Conservation (phyloP, 2,888 invertebrate species). For the Teleiodes luculella region DNA sequence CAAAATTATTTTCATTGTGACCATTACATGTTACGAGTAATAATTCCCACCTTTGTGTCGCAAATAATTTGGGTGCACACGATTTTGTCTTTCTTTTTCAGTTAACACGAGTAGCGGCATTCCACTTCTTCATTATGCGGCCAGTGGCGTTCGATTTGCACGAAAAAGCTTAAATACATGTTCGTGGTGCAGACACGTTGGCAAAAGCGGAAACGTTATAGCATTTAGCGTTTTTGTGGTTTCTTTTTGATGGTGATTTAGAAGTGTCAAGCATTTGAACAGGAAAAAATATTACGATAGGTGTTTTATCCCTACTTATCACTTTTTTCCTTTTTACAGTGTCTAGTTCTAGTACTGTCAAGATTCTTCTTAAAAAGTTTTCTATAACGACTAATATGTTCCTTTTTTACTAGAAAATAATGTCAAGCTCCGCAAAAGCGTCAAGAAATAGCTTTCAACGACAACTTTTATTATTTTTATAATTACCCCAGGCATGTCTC, state of each 20-base stretch:
- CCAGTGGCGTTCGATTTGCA: slow-evolving; percentile 17
- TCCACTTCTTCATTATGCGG: slow-evolving; percentile 46
- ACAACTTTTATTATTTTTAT: too few species aligned
- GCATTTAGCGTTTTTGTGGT: not conserved
- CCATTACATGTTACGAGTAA: slow-evolving; percentile 31
- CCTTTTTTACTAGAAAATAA: too few species aligned
- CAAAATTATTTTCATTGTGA: slow-evolving; percentile 18
- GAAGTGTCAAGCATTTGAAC: too few species aligned
- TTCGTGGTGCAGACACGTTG: not conserved
- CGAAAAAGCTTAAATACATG: slow-evolving; percentile 10
- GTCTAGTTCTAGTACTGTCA: too few species aligned
- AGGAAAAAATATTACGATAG: too few species aligned
- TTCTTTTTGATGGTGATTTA: not conserved
- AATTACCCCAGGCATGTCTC: not conserved
- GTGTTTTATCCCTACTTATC: too few species aligned
- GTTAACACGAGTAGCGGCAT: slow-evolving; percentile 46
- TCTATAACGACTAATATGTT: too few species aligned
- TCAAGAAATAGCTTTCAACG: too few species aligned
- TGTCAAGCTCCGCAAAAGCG: too few species aligned
- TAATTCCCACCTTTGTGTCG: slow-evolving; percentile 48
- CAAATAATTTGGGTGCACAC: slow-evolving; percentile 31
- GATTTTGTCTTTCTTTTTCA: slow-evolving; percentile 42
- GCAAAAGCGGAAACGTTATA: not conserved
- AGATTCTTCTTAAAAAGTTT: too few species aligned
- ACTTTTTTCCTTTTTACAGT: too few species aligned